Base-by-base conservation (phyloP, 2,888 invertebrate species). In the Phaonia tiefii region DNA sequence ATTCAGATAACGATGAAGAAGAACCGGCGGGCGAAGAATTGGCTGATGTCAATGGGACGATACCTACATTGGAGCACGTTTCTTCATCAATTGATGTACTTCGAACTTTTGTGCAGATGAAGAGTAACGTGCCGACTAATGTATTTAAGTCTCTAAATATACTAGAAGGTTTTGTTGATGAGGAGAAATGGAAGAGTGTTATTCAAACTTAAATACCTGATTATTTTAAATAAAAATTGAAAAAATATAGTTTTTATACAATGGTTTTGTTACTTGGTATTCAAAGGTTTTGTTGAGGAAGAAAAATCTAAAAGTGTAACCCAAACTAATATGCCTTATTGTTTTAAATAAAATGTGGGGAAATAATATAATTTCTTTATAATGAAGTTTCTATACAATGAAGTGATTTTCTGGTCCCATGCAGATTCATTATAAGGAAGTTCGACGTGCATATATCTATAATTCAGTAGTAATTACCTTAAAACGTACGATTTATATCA, bases 41-140 rank as follows among this genome's bases (percentile, higher is more conserved):
- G 58, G 5, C 58, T n/a, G 37, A 58, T 15, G 58, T 58, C 58
- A 58, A 58, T 31, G n/a, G 31, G 56, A 75, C 66, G 65, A 66
- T 74, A 74, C 74, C 66, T 74, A 74, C 74, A 74, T 74, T 74
- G 74, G 65, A 74, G 66, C 65, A 74, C 66, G 74, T 74, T 66
- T 74, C 65, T 74, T 74, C 74, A 74, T 66, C 74, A 74, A 74
- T 75, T 44, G 75, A 75, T 67, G 67, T 67, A 75, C 58, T 75
- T 67, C 67, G 67, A 75, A 75, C 75, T 67, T 75, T 75, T 75
- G 75, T 75, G 67, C 13, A 56, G 31, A 56, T 56, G 56, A 56
- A 11, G 31, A 56, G 56, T 56, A 56, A 56, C 25, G 31, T 56
- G 26, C 31, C 56, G 56, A 56, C 56, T 31, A 26, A 56, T 56